These are phyloP conservation scores for Diachrysia chrysitis DNA, from an alignment of 2,888 invertebrate genomes.

Conservation along the genomic window DNA sequence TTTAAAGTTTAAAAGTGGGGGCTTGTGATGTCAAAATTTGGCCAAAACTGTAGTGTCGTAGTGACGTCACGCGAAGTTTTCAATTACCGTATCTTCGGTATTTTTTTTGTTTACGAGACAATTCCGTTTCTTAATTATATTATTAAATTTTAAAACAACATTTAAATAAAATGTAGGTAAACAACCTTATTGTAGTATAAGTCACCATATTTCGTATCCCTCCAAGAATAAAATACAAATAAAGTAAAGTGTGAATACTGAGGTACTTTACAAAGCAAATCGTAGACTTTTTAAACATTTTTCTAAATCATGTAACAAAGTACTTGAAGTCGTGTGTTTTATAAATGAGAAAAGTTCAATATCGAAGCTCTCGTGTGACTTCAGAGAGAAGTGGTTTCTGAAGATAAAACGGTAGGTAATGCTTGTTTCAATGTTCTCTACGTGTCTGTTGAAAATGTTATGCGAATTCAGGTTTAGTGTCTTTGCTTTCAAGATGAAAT, in stretches of 20 bases:
- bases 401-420: constrained; percentile 19
- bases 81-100: no score
- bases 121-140: no score
- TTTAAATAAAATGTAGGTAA: no score
- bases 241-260: neutral
- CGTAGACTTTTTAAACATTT: constrained; percentile 13
- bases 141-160: no score
- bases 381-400: constrained; percentile 11
- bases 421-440: constrained; percentile 6
- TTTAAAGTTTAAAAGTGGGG: no score
- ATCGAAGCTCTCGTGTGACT: constrained; percentile 15
- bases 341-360: constrained; percentile 33
- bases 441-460: constrained; percentile 1
- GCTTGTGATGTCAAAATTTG: no score
- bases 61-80: no score
- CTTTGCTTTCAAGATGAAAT: neutral
- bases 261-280: constrained; percentile 6
- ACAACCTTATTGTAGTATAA: no score
- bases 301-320: constrained; percentile 8
- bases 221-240: neutral
- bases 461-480: neutral
- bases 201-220: no score
- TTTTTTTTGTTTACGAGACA: no score
- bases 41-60: no score
- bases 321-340: constrained; percentile 10